Base-by-base conservation (phyloP, 2,113 vertebrate species). In the Arvicanthis niloticus region DNA sequence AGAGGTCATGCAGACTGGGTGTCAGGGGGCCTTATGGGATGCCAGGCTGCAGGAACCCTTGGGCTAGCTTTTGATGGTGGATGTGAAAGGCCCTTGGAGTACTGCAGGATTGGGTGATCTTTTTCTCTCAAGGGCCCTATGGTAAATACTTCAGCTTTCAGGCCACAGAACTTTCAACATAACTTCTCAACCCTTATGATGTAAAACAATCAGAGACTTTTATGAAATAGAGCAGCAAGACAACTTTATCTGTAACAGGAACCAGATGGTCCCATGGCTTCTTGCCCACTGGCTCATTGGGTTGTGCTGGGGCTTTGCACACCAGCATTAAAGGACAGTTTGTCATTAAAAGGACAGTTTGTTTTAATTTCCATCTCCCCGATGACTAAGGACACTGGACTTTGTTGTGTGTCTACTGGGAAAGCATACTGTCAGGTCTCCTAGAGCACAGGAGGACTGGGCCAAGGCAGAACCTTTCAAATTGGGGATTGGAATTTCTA, bases 161-260 rank as follows among this genome's bases (percentile, higher is more conserved):
- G 76, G 29, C 51, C 15, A 11, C 13, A 4, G 0, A 1, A 37
- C 40, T 70, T 77, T 9, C 3, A n/a, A 67, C 48, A 29, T n/a
- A n/a, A 22, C 9, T 29, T 7, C 3, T 82, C n/a, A 37, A 37
- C 56, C 48, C 37, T 7, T 5, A 11, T 58, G 73, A 45, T 5
- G 34, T 11, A 48, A 62, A 77, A 68, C 62, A 45, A 73, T 26
- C 21, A 6, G 4, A 73, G 53, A 21, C 45, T 42, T 12, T 70
- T 48, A 13, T 6, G 17, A 85, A n/a, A 3, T 19, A 11, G 34
- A 24, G 22, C 21, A 67, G 16, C n/a, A 13, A 0, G 9, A 19
- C 62, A 77, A 60, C 19, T 24, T 53, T 72, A 81, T 48, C 73
- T 31, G 45, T 17, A 68, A 17, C 12, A n/a, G 37, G 68, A 29